Percentiles rank a stretch among this genome's conserved stretches.
Evolutionary conservation across 2,113 vertebrate genomes (phyloP).

Genomic region (Bos indicus): DNA sequence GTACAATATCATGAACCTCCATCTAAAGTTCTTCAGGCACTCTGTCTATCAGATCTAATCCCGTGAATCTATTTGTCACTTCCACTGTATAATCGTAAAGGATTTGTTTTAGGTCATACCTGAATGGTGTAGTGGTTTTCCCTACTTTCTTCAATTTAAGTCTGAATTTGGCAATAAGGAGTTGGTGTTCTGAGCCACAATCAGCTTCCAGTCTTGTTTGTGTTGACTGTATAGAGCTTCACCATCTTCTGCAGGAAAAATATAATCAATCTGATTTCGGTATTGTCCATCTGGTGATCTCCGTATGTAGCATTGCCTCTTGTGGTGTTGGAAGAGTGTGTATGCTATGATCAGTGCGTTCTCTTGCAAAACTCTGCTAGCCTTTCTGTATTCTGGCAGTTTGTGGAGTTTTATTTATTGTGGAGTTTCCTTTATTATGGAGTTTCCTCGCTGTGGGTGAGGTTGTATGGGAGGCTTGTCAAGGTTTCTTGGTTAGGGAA

Average conservation of each 20-base stretch:
- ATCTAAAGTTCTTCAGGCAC: background rate
- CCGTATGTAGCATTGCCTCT: background rate
- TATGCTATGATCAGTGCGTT: background rate
- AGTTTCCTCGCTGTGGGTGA: too few relatives aligned
- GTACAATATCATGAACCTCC: background rate
- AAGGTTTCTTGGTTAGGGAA: too few relatives aligned
- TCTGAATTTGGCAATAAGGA: background rate
- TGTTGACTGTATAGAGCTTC: background rate
- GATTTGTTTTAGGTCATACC: background rate
- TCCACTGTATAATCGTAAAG: background rate
- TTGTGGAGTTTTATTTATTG: too few relatives aligned
- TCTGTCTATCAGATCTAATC: background rate
- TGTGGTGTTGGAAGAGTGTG: background rate
- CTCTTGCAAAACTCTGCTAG: background rate
- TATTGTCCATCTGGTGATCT: background rate
- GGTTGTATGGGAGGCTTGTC: too few relatives aligned
- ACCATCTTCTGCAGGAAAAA: background rate
- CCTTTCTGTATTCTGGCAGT: background rate
- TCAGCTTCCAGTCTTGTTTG: background rate
- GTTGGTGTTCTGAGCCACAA: background rate
- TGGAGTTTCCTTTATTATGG: too few relatives aligned
- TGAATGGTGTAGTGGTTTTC: background rate
- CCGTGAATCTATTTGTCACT: background rate
- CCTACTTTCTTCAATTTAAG: background rate
- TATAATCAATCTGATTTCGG: background rate